Conservation (phyloP, 1,140 invertebrate genomes). For the Euschistus heros region DNA sequence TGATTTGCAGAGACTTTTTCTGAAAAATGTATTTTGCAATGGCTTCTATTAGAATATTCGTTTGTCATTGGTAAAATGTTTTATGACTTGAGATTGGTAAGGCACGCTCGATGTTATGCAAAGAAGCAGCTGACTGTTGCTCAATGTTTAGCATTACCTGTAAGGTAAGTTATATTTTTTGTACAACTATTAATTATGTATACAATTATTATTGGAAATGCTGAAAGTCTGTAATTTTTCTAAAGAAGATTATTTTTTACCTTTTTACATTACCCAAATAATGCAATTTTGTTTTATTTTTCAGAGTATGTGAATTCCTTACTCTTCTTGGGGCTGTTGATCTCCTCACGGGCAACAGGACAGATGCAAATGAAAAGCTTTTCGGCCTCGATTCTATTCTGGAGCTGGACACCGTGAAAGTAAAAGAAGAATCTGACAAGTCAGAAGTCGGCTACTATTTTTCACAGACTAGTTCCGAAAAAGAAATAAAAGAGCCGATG, state of each 20-base stretch:
- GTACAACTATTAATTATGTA: not conserved
- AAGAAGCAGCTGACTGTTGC: slow-evolving; percentile 9
- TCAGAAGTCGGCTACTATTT: not conserved
- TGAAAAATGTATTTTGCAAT: slow-evolving; percentile 15
- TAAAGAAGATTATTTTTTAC: too few relatives aligned
- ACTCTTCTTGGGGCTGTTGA: not conserved
- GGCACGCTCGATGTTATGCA: slow-evolving; percentile 12
- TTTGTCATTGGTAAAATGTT: slow-evolving; percentile 1
- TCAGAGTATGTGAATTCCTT: slow-evolving; percentile 2
- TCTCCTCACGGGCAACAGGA: not conserved
- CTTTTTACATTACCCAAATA: not conserved
- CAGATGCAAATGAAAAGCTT: slow-evolving; percentile 1
- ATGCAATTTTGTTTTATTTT: not conserved
- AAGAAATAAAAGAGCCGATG: not conserved
- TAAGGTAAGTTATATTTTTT: slow-evolving; percentile 10
- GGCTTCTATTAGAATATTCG: slow-evolving; percentile 7
- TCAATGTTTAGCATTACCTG: slow-evolving; percentile 12
- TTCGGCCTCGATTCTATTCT: not conserved
- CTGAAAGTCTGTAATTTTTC: too few relatives aligned
- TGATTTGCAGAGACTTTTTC: slow-evolving; percentile 14
- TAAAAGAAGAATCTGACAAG: not conserved
- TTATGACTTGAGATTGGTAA: slow-evolving; percentile 5
- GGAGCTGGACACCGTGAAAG: not conserved
- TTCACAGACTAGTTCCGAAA: not conserved
- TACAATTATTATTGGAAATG: not conserved